Base-by-base conservation (phyloP, 2,113 vertebrate genomes). In the Epinephelus fuscoguttatus region DNA sequence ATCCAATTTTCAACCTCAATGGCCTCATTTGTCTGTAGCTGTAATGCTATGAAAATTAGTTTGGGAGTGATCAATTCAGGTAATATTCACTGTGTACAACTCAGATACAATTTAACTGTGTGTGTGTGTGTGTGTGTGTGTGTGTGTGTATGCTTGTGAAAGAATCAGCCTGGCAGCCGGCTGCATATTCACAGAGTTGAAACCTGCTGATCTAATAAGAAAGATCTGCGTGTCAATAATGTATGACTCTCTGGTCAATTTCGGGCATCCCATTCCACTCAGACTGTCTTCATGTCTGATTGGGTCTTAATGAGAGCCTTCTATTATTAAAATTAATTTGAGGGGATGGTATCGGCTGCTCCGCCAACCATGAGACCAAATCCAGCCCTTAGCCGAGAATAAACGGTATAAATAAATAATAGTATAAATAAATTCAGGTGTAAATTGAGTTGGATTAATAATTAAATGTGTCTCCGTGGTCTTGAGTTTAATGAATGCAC, bases 261-360 rank as follows among this genome's bases (percentile, higher is more conserved):
- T 57, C n/a, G 53, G 85, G 89, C 88, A 87, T 90, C 89, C 88
- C 84, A 92, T 92, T 94, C 85, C 77, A 73, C 89, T 91, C 88
- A 83, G 85, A 80, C 84, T 77, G 78, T 93, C 94, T 91, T 92
- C 91, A 88, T 88, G 91, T 95, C 88, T 94, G 95, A 96, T 95
- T 95, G 95, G 87, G 91, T 94, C 90, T 91, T 95, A 96, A 96
- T 94, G 94, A 95, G 94, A 89, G 87, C 85, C 84, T 93, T 96
- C 93, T 93, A 95, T 96, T 96, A 96, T 95, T 96, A 94, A 96
- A 95, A 94, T 93, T 89, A 92, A 95, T 95, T 94, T 94, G 94
- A 93, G 80, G 79, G 83, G 82, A 89, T 70, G 86, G 84, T 86
- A 88, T 93, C 66, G 79, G 78, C 81, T 79, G 86, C 89, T 86